Base-by-base conservation (phyloP, 2,797 vertebrate species). In the Taeniopygia guttata region DNA sequence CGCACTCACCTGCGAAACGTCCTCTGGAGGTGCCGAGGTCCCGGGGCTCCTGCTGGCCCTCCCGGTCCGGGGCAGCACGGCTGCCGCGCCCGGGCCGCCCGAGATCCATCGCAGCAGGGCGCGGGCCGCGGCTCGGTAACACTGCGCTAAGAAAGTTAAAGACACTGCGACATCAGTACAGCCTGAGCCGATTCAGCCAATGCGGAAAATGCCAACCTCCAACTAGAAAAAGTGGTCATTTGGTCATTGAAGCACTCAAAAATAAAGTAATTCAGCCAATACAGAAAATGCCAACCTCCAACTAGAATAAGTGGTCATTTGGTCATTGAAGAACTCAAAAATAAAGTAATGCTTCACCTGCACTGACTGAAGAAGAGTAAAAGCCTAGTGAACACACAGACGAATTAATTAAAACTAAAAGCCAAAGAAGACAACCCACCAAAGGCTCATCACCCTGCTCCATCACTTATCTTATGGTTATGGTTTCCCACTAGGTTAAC, bases 201-300 rank as follows among this genome's bases (percentile, higher is more conserved):
- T 4, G 10, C 7, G n/a, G 32, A 29, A 56, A 60, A 72, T 4
- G 36, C n/a, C 52, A 14, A 2, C 23, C 63, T 36, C 48, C 59
- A 8, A 2, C 16, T 11, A 18, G 29, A 49, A 21, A 2, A 10
- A n/a, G 12, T 3, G 45, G 9, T 38, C 18, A 4, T 11, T 38
- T 26, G 29, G 64, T 22, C 76, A 45, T 2, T 51, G 9, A 32
- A 55, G 42, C 40, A 3, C 48, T 43, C 26, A 46, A 29, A 89
- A 55, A 32, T 26, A 29, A 64, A 38, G 36, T 19, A 56, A 81
- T 30, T n/a, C n/a, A n/a, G n/a, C n/a, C n/a, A n/a, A n/a, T n/a
- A n/a, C n/a, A n/a, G n/a, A n/a, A n/a, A n/a, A n/a, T n/a, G n/a
- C n/a, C n/a, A n/a, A n/a, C n/a, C n/a, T n/a, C n/a, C n/a, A n/a